These are phyloP conservation scores for Dendronephthya gigantea DNA, from an alignment of 64 coral and sea anemone species.

Conservation along the genomic window DNA sequence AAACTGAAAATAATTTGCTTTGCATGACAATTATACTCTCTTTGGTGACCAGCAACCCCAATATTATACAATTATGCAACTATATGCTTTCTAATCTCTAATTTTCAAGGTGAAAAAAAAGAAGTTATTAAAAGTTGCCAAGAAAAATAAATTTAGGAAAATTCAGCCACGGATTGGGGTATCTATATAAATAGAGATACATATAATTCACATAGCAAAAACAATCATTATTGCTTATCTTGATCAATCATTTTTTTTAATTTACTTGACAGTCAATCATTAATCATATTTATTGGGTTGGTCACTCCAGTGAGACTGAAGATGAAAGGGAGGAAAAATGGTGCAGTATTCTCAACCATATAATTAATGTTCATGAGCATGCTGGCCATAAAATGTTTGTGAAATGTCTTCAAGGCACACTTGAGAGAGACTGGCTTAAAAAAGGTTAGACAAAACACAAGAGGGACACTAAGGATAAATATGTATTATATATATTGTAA, in stretches of 20 bases:
- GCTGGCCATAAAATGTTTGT: background rate
- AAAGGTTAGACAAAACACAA: background rate
- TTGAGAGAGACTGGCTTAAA: background rate
- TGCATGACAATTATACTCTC: too few relatives aligned
- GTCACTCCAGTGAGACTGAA: background rate
- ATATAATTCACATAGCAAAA: too few relatives aligned
- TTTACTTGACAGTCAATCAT: background rate
- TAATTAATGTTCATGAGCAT: background rate
- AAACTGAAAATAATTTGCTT: too few relatives aligned
- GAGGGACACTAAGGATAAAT: too few relatives aligned
- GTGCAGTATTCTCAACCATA: background rate
- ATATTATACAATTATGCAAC: too few relatives aligned
- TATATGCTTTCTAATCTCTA: too few relatives aligned
- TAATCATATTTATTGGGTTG: background rate
- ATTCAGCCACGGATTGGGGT: background rate
- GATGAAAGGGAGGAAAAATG: background rate
- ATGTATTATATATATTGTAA: background rate
- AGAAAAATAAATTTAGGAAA: background rate
- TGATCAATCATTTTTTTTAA: too few relatives aligned
- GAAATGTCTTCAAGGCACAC: background rate
- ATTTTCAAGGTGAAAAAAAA: constrained; percentile 1
- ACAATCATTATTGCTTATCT: too few relatives aligned
- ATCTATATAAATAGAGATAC: too few relatives aligned
- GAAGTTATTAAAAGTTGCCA: background rate
- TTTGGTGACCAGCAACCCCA: too few relatives aligned